Evolutionary conservation across 2,113 vertebrate species (phyloP), one percentile per base, ranked within the genome.

Genomic region (Pao palembangensis): DNA sequence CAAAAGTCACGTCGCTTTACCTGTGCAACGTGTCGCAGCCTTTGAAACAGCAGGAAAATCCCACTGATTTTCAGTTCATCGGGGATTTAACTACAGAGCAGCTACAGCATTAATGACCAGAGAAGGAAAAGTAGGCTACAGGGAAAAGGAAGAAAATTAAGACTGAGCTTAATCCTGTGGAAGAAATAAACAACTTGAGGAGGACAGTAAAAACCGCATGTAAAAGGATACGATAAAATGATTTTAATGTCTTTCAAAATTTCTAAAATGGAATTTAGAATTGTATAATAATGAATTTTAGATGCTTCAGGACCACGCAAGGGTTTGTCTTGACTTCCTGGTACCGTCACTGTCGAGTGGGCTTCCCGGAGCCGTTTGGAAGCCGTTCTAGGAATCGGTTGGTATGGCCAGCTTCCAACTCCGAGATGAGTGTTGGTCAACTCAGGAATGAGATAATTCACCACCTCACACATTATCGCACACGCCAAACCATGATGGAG

Each of bases 151-250:
- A 8, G 49, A 73, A 73, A 69, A 75, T 71, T 71, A 43, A 69
- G 69, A 79, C 71, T 57, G 21, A 71, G 50, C 18, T 31, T 82
- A 86, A 87, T 85, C 83, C 66, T 69, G 74, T 81, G 67, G 62
- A 60, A 84, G 67, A 34, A 41, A 61, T 72, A 85, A 82, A 86
- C 72, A 76, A 31, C 58, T 71, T 53, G 31, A 51, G 16, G 46
- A 61, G 44, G 15, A 8, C 17, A 56, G 54, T 54, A 69, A 38
- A 8, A 6, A 12, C 8, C 8, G 11, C 34, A 28, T 28, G 6
- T 17, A 44, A 44, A 44, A 17, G 14, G 15, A 47, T 16, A 2
- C 1, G 7, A 58, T 41, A 75, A 66, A 17, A 69, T 66, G 67
- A 61, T 19, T 57, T 59, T 76, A 48, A 50, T 19, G 20, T 55